Evolutionary conservation across 2,113 vertebrate species (phyloP), one percentile per base, ranked within the genome.

Genomic region (Sorex fumeus): DNA sequence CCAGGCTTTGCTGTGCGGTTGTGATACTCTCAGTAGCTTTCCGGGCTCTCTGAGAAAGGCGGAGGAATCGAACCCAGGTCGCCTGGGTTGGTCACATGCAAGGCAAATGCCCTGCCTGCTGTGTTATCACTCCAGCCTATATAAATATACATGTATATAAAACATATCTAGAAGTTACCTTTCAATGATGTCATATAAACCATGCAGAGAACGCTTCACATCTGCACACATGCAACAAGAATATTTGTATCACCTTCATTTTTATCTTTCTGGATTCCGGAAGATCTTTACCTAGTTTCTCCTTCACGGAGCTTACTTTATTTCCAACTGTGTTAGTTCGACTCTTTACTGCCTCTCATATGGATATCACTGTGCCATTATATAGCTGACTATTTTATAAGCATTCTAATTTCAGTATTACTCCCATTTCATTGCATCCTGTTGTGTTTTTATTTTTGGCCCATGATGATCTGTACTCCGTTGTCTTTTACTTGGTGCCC

Each of bases 281-380:
- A 60, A 71, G n/a, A 70, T 12, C 32, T 88, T 60, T 40, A 30
- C 19, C 27, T 66, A 6, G 1, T 45, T 79, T 74, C 50, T 77
- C 74, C 70, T 57, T n/a, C 66, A 47, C 0, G 4, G 43, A 21
- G 60, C 45, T 88, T 16, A 34, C 23, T 85, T 78, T 70, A 64
- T 60, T 86, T 91, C 66, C 12, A 64, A 57, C 60, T 47, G 8
- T n/a, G 50, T 57, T 79, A 45, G 62, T 79, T 88, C 34, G 70
- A 11, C 47, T 57, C 47, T 45, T 50, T 27, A 45, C 23, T 34
- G 28, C 28, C 69, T 43, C 32, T 4, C 21, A 13, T 9, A n/a
- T 1, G 5, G 19, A 84, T 57, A 76, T 86, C 71, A 86, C 74
- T 36, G 43, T 21, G n/a, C 27, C 34, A 10, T 5, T 27, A 70